Evolutionary conservation across 2,888 invertebrate species (phyloP).

Genomic region (Stenodema calcarata): DNA sequence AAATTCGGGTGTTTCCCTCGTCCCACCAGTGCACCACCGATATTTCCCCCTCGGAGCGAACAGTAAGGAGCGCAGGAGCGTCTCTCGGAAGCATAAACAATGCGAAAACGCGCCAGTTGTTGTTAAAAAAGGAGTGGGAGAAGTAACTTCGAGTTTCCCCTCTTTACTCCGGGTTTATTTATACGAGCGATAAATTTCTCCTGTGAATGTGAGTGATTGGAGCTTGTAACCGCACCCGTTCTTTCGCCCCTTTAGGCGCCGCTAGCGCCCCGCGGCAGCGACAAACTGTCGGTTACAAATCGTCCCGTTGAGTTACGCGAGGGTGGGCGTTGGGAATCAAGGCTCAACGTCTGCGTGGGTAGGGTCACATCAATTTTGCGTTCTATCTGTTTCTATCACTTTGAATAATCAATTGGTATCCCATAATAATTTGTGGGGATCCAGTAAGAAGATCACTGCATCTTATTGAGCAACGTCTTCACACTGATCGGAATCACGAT

Average conservation of each 20-base stretch:
- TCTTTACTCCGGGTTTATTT: neutral
- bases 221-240: conserved; percentile 26
- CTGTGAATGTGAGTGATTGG: conserved; percentile 28
- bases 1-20: neutral
- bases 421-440: too few relatives aligned
- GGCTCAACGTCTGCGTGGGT: neutral
- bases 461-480: too few relatives aligned
- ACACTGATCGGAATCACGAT: too few relatives aligned
- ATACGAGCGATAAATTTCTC: conserved; percentile 7
- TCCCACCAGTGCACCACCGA: neutral
- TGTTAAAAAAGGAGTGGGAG: neutral
- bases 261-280: neutral
- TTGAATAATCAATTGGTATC: too few relatives aligned
- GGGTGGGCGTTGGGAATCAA: neutral
- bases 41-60: neutral
- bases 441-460: too few relatives aligned
- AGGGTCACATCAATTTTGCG: neutral
- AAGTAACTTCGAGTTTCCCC: neutral
- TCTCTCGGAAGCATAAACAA: neutral
- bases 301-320: neutral
- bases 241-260: neutral
- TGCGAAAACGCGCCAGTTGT: neutral
- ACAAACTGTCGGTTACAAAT: neutral
- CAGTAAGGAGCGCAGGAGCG: neutral
- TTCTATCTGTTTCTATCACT: neutral